Base-by-base conservation (phyloP, 1,140 invertebrate genomes). In the Macrosteles quadrilineatus region DNA sequence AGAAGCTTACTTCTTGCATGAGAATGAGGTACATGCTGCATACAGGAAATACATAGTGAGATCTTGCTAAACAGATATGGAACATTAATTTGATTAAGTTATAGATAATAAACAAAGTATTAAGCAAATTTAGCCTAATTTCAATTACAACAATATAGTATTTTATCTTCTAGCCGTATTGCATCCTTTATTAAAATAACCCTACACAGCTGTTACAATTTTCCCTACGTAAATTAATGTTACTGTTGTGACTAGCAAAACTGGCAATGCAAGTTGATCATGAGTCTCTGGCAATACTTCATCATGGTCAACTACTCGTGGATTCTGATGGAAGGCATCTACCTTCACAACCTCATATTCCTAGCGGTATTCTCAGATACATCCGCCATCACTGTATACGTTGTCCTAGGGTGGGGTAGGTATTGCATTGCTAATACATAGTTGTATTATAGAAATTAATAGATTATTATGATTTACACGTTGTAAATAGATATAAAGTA, bases 251-350 rank as follows among this genome's bases (percentile, higher is more conserved):
- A 73, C 30, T 77, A 84, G 73, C 81, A 84, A 81, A 86, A 84
- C 69, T 91, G 89, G 89, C 80, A 85, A 30, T 93, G 91, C 79
- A 91, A 91, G 76, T 73, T 86, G 2, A 82, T 92, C 55, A 87
- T 85, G 23, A 85, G 85, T 36, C 72, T 91, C 14, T 87, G 87
- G 81, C 85, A 90, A 72, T 94, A 92, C 77, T 88, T 87, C 74
- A 85, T 90, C 30, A 79, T 92, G 62, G 88, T 90, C 1, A 94
- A 93, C 78, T 92, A 92, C 75, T 87, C 86, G 14, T 92, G 92
- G 88, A 89, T 93, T 74, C 80, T 94, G 23, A 92, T 94, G 86
- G 92, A 94, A 79, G 91, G 91, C 0, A 82, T 93, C 2, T 94
- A 92, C 78, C 81, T 94, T 9, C 90, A 92, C 78, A 92, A 90